These are phyloP conservation scores for Periophthalmodon schlosseri DNA, from an alignment of 2,113 vertebrate species.

Conservation along the genomic window DNA sequence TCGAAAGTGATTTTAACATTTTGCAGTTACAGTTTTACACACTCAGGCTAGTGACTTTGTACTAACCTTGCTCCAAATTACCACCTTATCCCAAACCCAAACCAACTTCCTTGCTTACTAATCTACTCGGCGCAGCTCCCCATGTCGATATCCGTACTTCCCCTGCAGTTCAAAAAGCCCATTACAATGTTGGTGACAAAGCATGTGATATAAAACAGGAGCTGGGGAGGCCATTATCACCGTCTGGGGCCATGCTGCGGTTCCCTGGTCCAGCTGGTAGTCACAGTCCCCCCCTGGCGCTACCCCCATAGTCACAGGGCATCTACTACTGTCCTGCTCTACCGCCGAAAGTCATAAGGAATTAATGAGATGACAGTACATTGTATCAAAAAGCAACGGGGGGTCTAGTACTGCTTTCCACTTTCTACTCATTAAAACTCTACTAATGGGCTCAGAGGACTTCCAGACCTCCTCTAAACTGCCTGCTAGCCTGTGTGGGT, in stretches of 20 bases:
- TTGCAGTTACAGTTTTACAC: not conserved
- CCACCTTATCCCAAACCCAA: not conserved
- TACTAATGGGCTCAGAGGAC: conserved; percentile 69
- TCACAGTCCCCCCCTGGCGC: conserved; percentile 18
- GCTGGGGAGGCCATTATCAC: conserved; percentile 57
- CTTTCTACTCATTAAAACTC: conserved; percentile 71
- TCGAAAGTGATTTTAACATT: not conserved
- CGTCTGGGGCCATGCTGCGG: conserved; percentile 43
- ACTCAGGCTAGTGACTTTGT: not conserved
- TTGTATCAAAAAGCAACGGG: conserved; percentile 59
- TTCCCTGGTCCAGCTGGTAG: conserved; percentile 62
- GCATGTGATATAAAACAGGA: conserved; percentile 49
- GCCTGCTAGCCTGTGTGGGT: conserved; percentile 57
- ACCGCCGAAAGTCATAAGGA: conserved; percentile 58
- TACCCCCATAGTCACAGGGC: conserved; percentile 35
- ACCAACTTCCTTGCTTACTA: conserved; percentile 16
- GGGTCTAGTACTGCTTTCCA: conserved; percentile 48
- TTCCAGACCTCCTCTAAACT: conserved; percentile 33
- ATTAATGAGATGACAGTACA: conserved; percentile 71
- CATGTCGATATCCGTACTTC: conserved; percentile 32
- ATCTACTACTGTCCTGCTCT: conserved; percentile 36
- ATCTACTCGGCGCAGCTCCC: conserved; percentile 23
- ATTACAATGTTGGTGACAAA: conserved; percentile 61
- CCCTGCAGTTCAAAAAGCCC: conserved; percentile 47
- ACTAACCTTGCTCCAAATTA: conserved; percentile 9